A percentile compares a stretch with the other conserved stretches of the same genome.
Conservation (phyloP, 2,888 invertebrate genomes). For the Dusona sp. region DNA sequence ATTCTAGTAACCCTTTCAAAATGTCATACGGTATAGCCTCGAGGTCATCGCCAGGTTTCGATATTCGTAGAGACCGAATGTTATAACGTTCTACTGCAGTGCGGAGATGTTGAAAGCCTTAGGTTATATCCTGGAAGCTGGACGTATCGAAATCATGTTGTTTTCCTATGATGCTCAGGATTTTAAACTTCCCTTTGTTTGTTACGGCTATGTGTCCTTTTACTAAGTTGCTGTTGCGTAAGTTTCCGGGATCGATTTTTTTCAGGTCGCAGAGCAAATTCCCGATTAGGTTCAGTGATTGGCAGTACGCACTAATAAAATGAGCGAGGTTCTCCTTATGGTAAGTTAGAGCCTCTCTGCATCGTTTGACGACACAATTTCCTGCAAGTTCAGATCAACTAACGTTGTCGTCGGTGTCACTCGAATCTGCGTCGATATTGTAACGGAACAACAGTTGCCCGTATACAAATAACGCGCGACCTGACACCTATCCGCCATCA, state of each 20-base stretch:
- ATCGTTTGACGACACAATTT: too few relatives aligned
- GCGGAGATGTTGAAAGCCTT: constrained; percentile 1
- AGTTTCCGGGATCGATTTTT: background rate
- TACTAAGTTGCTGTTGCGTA: background rate
- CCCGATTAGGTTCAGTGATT: background rate
- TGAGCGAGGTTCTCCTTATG: constrained; percentile 1
- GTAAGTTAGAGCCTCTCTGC: background rate
- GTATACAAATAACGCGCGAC: too few relatives aligned
- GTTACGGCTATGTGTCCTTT: constrained; percentile 23
- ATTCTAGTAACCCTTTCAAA: too few relatives aligned
- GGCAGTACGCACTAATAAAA: background rate
- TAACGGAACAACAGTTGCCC: too few relatives aligned
- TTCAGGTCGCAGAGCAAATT: background rate
- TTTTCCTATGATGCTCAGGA: constrained; percentile 24
- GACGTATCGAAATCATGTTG: constrained; percentile 12
- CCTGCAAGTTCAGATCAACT: background rate
- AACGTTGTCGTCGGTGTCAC: background rate
- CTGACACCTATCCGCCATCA: too few relatives aligned
- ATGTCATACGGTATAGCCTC: constrained; percentile 21
- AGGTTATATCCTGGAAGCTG: background rate
- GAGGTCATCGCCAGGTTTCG: constrained; percentile 27
- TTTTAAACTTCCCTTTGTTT: constrained; percentile 21
- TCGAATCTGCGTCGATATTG: constrained; percentile 20
- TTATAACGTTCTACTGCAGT: background rate
- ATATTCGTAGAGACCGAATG: constrained; percentile 29